A percentile compares a stretch with the other conserved stretches of the same genome.
phyloP scores from a whole-genome alignment of 1,140 invertebrate species.

The Diorhabda elongata region DNA sequence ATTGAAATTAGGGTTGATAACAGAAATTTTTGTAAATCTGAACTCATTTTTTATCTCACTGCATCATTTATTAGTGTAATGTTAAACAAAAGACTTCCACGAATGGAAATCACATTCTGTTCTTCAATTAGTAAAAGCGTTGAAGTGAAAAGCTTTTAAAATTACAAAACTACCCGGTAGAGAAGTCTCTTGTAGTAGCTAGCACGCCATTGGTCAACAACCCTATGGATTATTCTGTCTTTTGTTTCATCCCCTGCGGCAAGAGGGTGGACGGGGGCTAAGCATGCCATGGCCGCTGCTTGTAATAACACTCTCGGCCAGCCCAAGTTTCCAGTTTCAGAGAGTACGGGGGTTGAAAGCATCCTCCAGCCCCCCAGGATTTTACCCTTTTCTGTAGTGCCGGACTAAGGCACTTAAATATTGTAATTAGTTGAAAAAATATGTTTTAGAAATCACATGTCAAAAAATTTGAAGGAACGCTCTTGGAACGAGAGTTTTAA shows the following conservation, averaged over 20 bases:
- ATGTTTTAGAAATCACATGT: no score
- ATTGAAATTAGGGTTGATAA: no score
- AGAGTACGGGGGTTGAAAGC: slow-evolving; percentile 23
- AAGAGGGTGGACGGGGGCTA: slow-evolving; percentile 21
- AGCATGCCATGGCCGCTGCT: slow-evolving; percentile 41
- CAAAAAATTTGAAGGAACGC: no score
- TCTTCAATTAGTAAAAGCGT: slow-evolving; percentile 15
- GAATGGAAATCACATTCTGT: not conserved
- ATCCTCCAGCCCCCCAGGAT: slow-evolving; percentile 10
- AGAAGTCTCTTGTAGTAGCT: slow-evolving; percentile 22
- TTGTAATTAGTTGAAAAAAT: no score
- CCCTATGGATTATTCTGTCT: slow-evolving; percentile 48
- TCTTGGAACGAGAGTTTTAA: no score
- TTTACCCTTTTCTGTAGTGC: slow-evolving; percentile 5
- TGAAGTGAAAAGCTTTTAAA: slow-evolving; percentile 9
- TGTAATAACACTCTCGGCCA: slow-evolving; percentile 47
- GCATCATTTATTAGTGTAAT: no score
- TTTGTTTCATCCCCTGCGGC: slow-evolving; percentile 44
- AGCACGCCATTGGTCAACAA: slow-evolving; percentile 45
- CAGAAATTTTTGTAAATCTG: no score
- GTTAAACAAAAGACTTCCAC: no score
- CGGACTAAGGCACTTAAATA: not conserved
- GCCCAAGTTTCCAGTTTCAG: slow-evolving; percentile 33
- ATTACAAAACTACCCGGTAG: slow-evolving; percentile 26
- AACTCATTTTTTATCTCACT: no score